Base-by-base conservation (phyloP, 2,888 invertebrate species). In the Lucinisca nassula region DNA sequence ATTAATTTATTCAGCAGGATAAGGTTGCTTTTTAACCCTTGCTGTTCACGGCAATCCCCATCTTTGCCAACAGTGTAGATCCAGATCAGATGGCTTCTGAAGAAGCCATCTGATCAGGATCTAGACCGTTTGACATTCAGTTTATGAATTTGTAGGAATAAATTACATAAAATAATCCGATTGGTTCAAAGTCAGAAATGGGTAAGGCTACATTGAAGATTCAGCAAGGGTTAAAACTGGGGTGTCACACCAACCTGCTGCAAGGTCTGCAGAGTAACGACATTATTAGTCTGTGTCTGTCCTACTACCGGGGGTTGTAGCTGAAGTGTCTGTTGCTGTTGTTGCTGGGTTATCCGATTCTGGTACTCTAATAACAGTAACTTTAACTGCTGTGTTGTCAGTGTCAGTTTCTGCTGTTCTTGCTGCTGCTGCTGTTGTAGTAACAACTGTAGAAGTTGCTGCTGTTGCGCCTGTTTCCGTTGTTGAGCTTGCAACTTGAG, bases 321-420 rank as follows among this genome's bases (percentile, higher is more conserved):
- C 58, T 81, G 87, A 55, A 79, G 84, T 30, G 45, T 82, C n/a
- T 45, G 38, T n/a, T 73, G 79, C 67, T 73, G 88, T 14, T 75
- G 51, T 27, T 72, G 37, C 30, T 75, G 70, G 27, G 38, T 72
- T 38, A 82, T 80, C 83, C 70, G 79, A 61, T 83, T 87, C 35
- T 88, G 81, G 17, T 93, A 91, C 79, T 94, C 93, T 79, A 93
- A 92, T 45, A 94, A 84, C 55, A 94, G 90, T 51, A 94, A 76
- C 75, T 93, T 94, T 40, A 94, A 78, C 86, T 94, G 94, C 45
- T 93, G 93, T 77, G 92, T 92, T 49, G 84, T 86, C 67, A 90
- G 82, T 30, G 86, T 90, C n/a, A 87, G 74, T 78, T 89, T 85
- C 72, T 90, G 88, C 75, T 88, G 85, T 24, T 90, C 88, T 61